Evolutionary conservation across 1,140 invertebrate genomes (phyloP), one percentile per base, ranked within the genome.

Genomic region (Atopsyche davidsoni): DNA sequence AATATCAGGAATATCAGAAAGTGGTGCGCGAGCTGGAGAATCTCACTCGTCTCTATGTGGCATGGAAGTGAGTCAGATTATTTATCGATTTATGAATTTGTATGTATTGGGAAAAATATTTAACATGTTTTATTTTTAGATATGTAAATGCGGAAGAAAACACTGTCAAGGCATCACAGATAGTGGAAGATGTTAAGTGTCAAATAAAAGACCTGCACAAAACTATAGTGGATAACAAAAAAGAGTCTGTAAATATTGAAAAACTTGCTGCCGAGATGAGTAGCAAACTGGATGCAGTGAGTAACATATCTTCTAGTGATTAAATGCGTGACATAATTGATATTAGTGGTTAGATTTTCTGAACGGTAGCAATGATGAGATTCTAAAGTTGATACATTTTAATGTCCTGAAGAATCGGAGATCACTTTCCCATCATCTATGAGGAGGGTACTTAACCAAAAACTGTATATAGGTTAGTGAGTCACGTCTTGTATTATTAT

Each of bases 1-100:
- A 87, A 49, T 96, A 90, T 67, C 73, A 92, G 35, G 91, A 97
- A 66, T 96, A 85, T 64, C 89, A 96, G 67, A 86, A 90, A 60
- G 75, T 89, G 4, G 81, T 85, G 55, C 75, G 92, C 55, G 91
- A 96, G 67, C 66, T 96, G 16, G 91, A 97, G 58, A 85, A 92
- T 63, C 78, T 92, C 25, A 82, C 78, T 14, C 82, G 83, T 61
- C 78, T 93, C 17, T 79, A 82, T 68, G 75, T 84, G 34, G 89
- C 88, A 19, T 93, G 80, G 75, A 82, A 80, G 62, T 93, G 36
- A 63, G 68, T 61, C 17, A n/a, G n/a, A 11, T 31, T 43, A 14
- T 28, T 14, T 49, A 74, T 38, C 13, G 6, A 19, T 13, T 38
- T 38, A 7, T 38, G 4, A 10, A 13, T 7, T 19, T 38, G 18